A percentile compares a stretch with the other conserved stretches of the same genome.
These are phyloP conservation scores for Bombus pascuorum DNA, from an alignment of 1,140 invertebrate species.

Conservation along the genomic window DNA sequence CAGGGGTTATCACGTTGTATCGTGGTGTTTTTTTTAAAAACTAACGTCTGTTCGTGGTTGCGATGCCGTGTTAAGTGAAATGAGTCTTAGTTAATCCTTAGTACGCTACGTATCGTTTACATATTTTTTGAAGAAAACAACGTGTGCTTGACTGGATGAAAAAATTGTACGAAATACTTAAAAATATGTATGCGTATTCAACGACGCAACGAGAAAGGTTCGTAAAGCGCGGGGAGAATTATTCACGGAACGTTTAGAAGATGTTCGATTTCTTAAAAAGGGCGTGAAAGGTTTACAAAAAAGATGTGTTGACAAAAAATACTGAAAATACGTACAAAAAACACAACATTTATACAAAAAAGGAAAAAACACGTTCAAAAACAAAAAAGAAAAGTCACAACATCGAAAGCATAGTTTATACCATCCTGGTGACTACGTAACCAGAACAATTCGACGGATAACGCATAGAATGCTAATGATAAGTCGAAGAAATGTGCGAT, in stretches of 20 bases:
- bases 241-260: background rate
- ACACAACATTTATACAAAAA: conserved; percentile 46
- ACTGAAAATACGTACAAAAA: conserved; percentile 43
- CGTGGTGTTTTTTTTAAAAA: conserved; percentile 22
- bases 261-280: background rate
- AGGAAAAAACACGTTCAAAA: conserved; percentile 40
- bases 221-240: background rate
- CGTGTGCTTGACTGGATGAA: background rate
- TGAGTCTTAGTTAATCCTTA: background rate
- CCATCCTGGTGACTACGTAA: background rate
- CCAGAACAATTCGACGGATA: background rate
- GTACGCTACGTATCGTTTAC: background rate
- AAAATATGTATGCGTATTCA: background rate
- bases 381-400: conserved; percentile 53
- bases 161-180: background rate
- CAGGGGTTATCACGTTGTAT: conserved; percentile 25
- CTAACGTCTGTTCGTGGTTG: background rate
- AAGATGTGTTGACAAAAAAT: background rate
- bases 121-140: background rate
- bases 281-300: background rate
- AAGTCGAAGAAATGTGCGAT: conserved; percentile 9
- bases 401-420: conserved; percentile 58
- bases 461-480: conserved; percentile 26
- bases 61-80: background rate
- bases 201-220: background rate